phyloP scores from a whole-genome alignment of 2,888 invertebrate genomes.

The Clistopyga incitator region DNA sequence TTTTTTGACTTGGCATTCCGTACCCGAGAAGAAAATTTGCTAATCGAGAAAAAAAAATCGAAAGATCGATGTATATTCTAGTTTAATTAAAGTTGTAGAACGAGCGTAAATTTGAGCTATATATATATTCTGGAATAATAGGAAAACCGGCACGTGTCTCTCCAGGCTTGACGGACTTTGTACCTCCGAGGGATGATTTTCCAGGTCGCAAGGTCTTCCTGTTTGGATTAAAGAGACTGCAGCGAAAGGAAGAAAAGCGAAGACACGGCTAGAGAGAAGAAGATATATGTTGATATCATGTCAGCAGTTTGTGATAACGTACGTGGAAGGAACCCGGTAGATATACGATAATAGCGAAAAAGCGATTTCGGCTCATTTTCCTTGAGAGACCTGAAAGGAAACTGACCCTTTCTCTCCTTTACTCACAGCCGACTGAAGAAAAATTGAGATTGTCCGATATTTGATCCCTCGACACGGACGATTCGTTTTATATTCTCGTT shows the following conservation, averaged over 20 bases:
- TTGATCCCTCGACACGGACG: not conserved
- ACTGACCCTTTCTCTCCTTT: conserved; percentile 5
- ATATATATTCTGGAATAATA: conserved; percentile 16
- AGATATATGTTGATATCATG: conserved; percentile 15
- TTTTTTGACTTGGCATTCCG: too few relatives aligned
- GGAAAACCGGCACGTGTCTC: conserved; percentile 19
- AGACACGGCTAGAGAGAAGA: not conserved
- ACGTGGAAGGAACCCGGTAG: not conserved
- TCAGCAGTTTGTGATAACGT: conserved; percentile 25
- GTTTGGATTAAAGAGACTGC: conserved; percentile 42
- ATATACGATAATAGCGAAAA: not conserved
- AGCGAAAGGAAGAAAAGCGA: not conserved
- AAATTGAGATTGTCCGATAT: conserved; percentile 8
- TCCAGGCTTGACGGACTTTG: conserved; percentile 14
- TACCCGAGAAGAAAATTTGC: not conserved
- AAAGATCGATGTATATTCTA: conserved; percentile 30
- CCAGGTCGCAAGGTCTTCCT: conserved; percentile 37
- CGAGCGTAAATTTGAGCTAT: conserved; percentile 2
- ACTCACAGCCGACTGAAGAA: not conserved
- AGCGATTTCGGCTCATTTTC: conserved; percentile 34
- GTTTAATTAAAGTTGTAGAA: conserved; percentile 55
- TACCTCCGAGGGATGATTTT: conserved; percentile 43
- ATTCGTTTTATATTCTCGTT: conserved; percentile 1
- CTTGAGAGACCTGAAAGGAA: conserved; percentile 13
- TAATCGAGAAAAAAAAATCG: not conserved